Conservation (phyloP, 2,797 vertebrate genomes). For the Valencia hispanica region DNA sequence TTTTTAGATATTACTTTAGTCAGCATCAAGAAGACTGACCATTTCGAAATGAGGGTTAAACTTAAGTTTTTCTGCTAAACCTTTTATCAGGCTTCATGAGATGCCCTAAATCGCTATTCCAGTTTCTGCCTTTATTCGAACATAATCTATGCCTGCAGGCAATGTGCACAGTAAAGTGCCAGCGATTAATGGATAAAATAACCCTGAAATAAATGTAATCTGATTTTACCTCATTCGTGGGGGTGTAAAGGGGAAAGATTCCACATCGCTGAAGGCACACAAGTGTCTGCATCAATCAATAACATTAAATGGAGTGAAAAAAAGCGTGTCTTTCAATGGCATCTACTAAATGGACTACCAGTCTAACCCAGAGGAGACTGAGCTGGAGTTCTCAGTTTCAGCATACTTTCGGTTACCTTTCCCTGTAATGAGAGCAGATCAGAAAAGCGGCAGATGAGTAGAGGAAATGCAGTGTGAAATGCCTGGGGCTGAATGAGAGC, state of each 20-base stretch:
- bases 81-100: constrained; percentile 45
- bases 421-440: constrained; percentile 63
- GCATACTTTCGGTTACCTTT: constrained; percentile 56
- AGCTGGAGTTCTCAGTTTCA: constrained; percentile 32
- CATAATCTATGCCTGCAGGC: constrained; percentile 64
- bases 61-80: constrained; percentile 40
- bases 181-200: constrained; percentile 72
- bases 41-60: constrained; percentile 33
- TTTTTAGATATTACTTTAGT: constrained; percentile 39
- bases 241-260: constrained; percentile 41
- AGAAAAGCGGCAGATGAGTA: constrained; percentile 69
- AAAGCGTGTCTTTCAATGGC: constrained; percentile 31
- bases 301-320: constrained; percentile 44
- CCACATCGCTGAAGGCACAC: constrained; percentile 42
- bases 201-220: constrained; percentile 67
- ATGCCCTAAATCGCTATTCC: constrained; percentile 54
- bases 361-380: constrained; percentile 23
- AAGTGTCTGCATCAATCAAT: constrained; percentile 65
- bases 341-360: constrained; percentile 30
- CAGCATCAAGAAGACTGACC: constrained; percentile 25
- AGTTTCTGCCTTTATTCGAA: constrained; percentile 64
- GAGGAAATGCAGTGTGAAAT: constrained; percentile 72
- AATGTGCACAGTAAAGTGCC: constrained; percentile 60
- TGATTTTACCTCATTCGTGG: constrained; percentile 53
- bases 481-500: constrained; percentile 66